Conservation (phyloP, 2,888 invertebrate species). For the Anthophora plumipes region DNA sequence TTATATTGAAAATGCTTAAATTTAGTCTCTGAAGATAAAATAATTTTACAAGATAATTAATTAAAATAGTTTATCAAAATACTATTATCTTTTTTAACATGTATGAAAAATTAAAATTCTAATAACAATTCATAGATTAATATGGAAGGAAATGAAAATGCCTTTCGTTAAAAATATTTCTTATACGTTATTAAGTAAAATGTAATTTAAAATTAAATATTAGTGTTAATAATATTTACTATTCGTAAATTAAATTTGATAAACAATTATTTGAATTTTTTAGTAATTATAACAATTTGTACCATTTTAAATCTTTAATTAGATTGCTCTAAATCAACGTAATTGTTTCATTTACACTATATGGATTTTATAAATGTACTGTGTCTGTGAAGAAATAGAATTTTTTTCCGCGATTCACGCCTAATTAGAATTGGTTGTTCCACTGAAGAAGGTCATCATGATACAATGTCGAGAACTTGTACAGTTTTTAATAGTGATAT, state of each 20-base stretch:
- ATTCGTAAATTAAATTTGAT: slow-evolving; percentile 54
- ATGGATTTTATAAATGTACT: slow-evolving; percentile 38
- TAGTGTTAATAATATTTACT: slow-evolving; percentile 36
- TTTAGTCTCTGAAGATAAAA: background rate
- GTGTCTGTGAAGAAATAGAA: slow-evolving; percentile 36
- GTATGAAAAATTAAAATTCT: slow-evolving; percentile 5
- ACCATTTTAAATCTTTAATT: slow-evolving; percentile 63
- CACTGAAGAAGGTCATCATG: slow-evolving; percentile 12
- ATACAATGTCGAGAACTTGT: slow-evolving; percentile 36
- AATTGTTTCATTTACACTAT: slow-evolving; percentile 37
- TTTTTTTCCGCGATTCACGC: slow-evolving; percentile 1
- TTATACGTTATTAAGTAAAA: slow-evolving; percentile 22
- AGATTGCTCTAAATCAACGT: slow-evolving; percentile 43
- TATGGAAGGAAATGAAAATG: background rate
- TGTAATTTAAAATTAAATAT: slow-evolving; percentile 26
- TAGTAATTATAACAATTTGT: slow-evolving; percentile 68
- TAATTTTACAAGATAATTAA: no score
- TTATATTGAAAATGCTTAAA: slow-evolving; percentile 11
- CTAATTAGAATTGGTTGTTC: slow-evolving; percentile 30
- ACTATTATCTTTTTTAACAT: slow-evolving; percentile 2
- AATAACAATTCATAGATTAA: slow-evolving; percentile 21
- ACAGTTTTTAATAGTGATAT: slow-evolving; percentile 44
- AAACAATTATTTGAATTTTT: slow-evolving; percentile 68
- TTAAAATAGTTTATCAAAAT: no score
- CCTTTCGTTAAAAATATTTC: slow-evolving; percentile 28